These are phyloP conservation scores for Microtus californicus DNA, from an alignment of 2,797 vertebrate species.

Conservation along the genomic window DNA sequence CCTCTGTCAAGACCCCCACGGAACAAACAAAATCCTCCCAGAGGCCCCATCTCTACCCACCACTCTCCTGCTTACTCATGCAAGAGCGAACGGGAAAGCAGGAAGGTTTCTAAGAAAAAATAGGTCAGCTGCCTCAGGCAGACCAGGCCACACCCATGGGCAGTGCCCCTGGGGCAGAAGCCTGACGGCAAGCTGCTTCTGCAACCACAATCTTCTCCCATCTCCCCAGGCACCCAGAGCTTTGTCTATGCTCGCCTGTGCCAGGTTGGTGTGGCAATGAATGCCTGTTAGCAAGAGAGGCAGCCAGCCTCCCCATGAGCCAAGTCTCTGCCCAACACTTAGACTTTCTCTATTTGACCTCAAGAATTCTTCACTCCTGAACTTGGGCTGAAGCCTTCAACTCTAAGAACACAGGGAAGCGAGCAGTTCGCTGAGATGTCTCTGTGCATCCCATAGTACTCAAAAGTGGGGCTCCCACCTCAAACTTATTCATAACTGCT, in stretches of 20 bases:
- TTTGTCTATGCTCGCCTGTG: neutral
- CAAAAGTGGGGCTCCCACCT: neutral
- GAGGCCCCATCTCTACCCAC: constrained; percentile 44
- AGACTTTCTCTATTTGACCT: neutral
- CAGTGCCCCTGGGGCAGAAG: constrained; percentile 70
- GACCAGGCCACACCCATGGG: constrained; percentile 76
- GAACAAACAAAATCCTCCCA: constrained; percentile 19
- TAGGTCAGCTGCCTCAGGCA: constrained; percentile 86
- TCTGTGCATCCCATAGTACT: neutral
- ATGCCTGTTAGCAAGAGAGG: neutral
- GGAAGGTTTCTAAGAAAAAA: constrained; percentile 83
- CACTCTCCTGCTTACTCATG: constrained; percentile 67
- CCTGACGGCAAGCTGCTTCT: constrained; percentile 73
- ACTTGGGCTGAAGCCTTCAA: neutral
- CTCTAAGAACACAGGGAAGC: neutral
- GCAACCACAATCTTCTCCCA: neutral
- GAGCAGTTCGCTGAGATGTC: neutral
- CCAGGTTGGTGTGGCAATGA: neutral
- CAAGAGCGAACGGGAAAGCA: constrained; percentile 69
- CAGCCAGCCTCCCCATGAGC: neutral
- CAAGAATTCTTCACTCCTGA: neutral
- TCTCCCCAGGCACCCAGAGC: constrained; percentile 51
- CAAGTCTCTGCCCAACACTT: neutral
- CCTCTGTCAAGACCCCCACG: neutral
- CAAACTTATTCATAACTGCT: neutral